Conservation (phyloP, 30 jellyfish, hydroid and myxozoan species). For the Hydractinia symbiolongicarpus region DNA sequence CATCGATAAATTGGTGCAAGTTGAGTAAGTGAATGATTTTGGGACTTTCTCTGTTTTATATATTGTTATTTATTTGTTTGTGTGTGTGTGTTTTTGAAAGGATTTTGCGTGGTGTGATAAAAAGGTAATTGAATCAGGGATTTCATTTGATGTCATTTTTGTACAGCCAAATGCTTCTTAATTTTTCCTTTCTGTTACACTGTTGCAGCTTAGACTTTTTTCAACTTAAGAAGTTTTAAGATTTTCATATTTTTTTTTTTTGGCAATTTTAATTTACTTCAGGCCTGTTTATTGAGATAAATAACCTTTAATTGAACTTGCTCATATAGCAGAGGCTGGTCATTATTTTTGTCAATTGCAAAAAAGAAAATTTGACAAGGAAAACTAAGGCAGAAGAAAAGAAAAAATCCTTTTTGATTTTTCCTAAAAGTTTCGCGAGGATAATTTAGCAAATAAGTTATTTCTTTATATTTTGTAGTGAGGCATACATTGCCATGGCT, state of each 20-base stretch:
- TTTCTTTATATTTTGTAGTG: constrained; percentile 42
- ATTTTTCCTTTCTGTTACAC: neutral
- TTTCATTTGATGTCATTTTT: neutral
- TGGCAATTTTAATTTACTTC: neutral
- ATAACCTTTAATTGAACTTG: neutral
- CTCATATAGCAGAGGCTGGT: too few relatives aligned
- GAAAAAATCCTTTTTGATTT: too few relatives aligned
- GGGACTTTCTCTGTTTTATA: neutral
- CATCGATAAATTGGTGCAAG: constrained; percentile 78
- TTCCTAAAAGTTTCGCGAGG: too few relatives aligned
- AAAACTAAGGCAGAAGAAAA: too few relatives aligned
- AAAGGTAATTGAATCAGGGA: too few relatives aligned
- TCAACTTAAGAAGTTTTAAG: neutral
- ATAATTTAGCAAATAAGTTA: too few relatives aligned
- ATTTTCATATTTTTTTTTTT: neutral
- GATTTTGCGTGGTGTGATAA: too few relatives aligned
- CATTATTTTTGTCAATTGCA: too few relatives aligned
- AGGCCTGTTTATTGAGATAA: neutral
- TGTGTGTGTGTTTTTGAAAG: neutral
- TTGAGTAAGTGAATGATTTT: constrained; percentile 45
- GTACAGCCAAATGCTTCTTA: neutral
- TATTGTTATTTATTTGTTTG: neutral
- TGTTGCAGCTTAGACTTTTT: neutral
- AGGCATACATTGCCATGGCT: constrained; percentile 89
- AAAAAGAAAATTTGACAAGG: too few relatives aligned